Evolutionary conservation across 1,140 invertebrate species (phyloP), one percentile per base, ranked within the genome.

Genomic region (Oscheius sp.): DNA sequence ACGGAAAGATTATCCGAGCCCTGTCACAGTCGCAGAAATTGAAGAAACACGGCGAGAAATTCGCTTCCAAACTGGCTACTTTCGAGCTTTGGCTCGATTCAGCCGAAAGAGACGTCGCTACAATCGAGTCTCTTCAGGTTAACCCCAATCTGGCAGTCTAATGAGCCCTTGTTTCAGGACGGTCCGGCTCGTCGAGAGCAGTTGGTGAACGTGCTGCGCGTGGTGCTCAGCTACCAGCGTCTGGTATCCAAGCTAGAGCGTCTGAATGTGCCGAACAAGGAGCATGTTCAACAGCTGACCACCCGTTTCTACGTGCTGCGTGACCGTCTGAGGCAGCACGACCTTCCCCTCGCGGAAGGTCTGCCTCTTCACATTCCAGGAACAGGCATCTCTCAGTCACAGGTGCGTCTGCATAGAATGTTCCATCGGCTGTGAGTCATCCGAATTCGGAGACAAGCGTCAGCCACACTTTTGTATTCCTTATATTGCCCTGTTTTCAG

Each of bases 61-160:
- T 71, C 10, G 26, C 38, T 15, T 32, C 32, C 32, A 71, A 71
- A 31, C 18, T 71, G 67, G 28, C 26, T 23, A 38, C 61, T 0
- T 75, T 75, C 58, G 73, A 70, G 20, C 42, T 62, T 59, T 75
- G 73, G 73, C 38, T 75, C 7, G 63, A 52, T n/a, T 61, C 68
- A 15, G 46, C 69, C 18, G 73, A 73, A 46, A 38, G 65, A 36
- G 73, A 75, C 28, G 46, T 75, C 34, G 42, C 64, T 29, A 65
- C 63, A 42, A 23, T 62, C 29, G 59, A 73, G 61, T 38, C 28
- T 29, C 26, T 63, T 58, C 52, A 34, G 61, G 49, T 55, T 13
- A 7, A 7, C 23, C 23, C 28, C 28, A 20, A 15, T 55, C 23
- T 55, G 7, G 28, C 28, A 55, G n/a, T 23, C 49, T 20, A 20